A percentile compares a stretch with the other conserved stretches of the same genome.
Conservation (phyloP, 2,113 vertebrate species). For the Indicator indicator region DNA sequence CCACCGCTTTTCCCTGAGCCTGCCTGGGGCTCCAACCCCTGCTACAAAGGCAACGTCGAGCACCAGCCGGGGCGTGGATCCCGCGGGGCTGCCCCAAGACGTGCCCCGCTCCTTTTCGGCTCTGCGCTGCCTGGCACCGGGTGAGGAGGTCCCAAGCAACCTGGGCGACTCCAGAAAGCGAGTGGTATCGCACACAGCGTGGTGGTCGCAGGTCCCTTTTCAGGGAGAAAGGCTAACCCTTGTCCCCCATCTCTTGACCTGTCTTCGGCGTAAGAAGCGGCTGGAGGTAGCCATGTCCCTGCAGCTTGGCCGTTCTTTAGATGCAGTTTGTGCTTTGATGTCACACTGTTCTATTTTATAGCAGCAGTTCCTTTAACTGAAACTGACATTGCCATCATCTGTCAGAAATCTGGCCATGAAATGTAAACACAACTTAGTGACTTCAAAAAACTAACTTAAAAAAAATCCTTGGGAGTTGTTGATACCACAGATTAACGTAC, state of each 20-base stretch:
- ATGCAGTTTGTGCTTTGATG: accelerated
- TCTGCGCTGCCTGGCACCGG: neutral
- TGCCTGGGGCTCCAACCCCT: neutral
- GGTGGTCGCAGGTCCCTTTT: accelerated
- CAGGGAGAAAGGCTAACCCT: neutral
- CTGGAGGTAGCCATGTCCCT: accelerated
- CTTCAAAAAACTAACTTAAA: neutral
- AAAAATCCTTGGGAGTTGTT: neutral
- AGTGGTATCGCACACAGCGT: accelerated
- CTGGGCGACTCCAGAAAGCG: accelerated
- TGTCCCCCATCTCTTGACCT: accelerated
- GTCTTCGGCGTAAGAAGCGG: accelerated
- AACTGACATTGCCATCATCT: accelerated
- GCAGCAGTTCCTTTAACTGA: neutral
- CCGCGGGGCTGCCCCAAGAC: neutral
- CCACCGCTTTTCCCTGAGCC: neutral
- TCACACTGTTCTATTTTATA: accelerated
- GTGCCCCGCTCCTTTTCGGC: neutral
- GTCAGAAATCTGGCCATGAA: neutral
- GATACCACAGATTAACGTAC: neutral
- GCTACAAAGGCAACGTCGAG: neutral
- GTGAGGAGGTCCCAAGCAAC: accelerated
- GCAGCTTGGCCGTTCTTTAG: accelerated
- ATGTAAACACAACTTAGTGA: accelerated
- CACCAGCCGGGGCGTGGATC: slow-evolving; percentile 25